Evolutionary conservation across 2,113 vertebrate species (phyloP).

Genomic region (Gymnorhina tibicen): DNA sequence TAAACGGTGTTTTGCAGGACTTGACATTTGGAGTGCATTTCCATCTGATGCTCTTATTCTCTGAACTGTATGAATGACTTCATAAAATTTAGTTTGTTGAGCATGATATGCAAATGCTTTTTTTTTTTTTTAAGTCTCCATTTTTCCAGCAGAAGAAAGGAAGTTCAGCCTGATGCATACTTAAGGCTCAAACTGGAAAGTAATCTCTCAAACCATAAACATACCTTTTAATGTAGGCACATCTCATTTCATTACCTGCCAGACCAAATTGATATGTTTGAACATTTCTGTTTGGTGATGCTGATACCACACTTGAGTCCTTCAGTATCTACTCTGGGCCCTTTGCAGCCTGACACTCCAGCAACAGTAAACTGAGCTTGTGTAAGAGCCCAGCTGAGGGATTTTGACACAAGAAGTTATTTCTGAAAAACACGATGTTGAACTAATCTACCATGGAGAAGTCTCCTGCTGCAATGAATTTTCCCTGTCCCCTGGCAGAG

Average conservation of each 20-base stretch:
- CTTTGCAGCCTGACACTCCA: background rate
- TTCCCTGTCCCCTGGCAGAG: background rate
- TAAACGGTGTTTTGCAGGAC: background rate
- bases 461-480: background rate
- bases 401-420: background rate
- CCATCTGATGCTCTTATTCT: background rate
- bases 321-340: background rate
- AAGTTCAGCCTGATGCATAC: background rate
- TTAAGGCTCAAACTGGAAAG: background rate
- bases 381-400: background rate
- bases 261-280: background rate
- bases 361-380: background rate
- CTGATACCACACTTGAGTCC: background rate
- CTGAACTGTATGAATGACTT: background rate
- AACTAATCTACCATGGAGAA: background rate
- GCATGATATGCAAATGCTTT: background rate
- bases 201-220: background rate
- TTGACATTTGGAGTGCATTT: background rate
- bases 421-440: background rate
- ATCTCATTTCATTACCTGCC: background rate
- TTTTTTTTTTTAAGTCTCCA: background rate
- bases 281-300: background rate
- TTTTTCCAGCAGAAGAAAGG: background rate
- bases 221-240: background rate
- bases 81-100: background rate